Base-by-base conservation (phyloP, 2,888 invertebrate species). In the Dynastes grantii region DNA sequence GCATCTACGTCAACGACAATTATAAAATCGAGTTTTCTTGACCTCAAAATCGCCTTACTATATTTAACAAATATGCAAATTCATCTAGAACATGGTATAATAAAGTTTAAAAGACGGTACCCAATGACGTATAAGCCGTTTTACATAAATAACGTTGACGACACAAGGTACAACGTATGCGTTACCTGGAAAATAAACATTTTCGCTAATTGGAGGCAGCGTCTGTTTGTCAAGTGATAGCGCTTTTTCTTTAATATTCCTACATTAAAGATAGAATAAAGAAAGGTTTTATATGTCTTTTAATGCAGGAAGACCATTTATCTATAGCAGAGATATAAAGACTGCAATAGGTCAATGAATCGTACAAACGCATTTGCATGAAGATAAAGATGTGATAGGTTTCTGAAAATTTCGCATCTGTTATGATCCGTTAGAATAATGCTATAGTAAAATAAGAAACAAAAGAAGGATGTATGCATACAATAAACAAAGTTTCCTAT, bases 21-120 rank as follows among this genome's bases (percentile, higher is more conserved):
- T 76, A 76, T 67, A 55, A 67, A 76, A 55, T 65, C 67, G 22
- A 67, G 76, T 67, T 76, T 53, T 64, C 51, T 49, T 67, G 53
- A 67, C 58, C 61, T 73, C 40, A 73, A 73, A 73, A 40, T 61
- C 61, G 61, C 40, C 40, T 71, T 61, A 61, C 40, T 29, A 32
- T 55, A 61, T 73, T 73, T 55, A 73, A 32, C 58, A 40, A 58
- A 73, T 73, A 61, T 73, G 73, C 73, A 22, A 73, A 73, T 61
- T 61, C 61, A 58, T 68, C 49, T 8, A 51, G 29, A 68, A 51
- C 27, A n/a, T 68, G 11, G 29, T 51, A n/a, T 68, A 32, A 65
- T 65, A 65, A 64, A 32, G 22, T 40, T 65, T 16, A 65, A 55
- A 55, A 45, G 13, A 55, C 55, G 45, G 55, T 71, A 32, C n/a